Conservation (phyloP, 2,113 vertebrate species). For the Ardeotis arabs region DNA sequence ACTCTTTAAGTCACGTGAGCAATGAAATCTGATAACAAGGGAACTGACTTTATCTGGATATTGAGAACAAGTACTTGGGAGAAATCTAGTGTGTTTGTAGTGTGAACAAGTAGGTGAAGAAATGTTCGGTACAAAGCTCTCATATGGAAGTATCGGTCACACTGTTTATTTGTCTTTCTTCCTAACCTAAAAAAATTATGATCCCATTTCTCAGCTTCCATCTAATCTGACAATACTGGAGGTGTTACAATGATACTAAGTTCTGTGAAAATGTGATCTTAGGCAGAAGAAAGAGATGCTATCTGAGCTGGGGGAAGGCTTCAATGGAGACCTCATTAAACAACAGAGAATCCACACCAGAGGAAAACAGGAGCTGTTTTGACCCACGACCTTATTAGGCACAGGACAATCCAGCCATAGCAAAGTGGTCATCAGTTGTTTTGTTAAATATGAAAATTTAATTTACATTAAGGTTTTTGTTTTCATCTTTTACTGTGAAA, state of each 20-base stretch:
- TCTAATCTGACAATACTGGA: neutral
- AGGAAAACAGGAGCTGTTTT: neutral
- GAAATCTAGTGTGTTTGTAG: neutral
- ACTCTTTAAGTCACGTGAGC: fast-evolving
- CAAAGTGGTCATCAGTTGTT: neutral
- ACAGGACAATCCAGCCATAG: neutral
- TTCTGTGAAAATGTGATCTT: neutral
- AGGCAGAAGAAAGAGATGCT: neutral
- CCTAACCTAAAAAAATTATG: neutral
- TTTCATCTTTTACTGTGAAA: neutral
- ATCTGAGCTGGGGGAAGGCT: neutral
- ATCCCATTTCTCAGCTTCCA: neutral
- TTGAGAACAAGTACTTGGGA: neutral
- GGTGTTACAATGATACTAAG: neutral
- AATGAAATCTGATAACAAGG: neutral
- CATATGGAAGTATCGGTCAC: neutral
- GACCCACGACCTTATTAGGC: neutral
- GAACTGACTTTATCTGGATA: neutral
- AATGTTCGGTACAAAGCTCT: neutral
- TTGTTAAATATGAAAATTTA: neutral
- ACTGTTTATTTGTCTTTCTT: neutral
- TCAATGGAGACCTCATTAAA: neutral
- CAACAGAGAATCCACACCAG: neutral
- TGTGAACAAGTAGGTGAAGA: neutral
- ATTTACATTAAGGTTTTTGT: neutral